Conservation (phyloP, 2,113 vertebrate species). For the Octodon degus region DNA sequence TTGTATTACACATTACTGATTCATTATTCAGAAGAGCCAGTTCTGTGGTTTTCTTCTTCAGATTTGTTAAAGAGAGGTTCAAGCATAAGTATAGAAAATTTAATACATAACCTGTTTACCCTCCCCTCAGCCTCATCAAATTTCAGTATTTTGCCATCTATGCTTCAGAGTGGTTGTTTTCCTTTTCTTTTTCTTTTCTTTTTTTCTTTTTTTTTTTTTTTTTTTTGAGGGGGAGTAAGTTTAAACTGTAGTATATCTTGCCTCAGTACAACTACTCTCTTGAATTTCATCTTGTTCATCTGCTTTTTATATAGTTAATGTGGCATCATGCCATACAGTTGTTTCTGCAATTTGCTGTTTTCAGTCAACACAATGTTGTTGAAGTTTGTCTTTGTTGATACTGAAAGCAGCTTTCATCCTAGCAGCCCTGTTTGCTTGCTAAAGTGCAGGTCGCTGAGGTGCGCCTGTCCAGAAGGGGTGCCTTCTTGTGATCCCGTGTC, state of each 20-base stretch:
- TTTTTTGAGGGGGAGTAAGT: background rate
- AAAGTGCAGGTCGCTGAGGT: background rate
- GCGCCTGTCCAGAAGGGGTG: background rate
- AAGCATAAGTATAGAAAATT: background rate
- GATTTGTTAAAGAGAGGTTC: background rate
- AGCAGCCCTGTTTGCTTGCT: background rate
- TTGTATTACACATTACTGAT: background rate
- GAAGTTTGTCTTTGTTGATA: background rate
- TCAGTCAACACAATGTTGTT: background rate
- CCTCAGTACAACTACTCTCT: background rate
- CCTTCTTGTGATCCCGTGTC: background rate
- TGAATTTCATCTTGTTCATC: background rate
- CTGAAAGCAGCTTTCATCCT: background rate
- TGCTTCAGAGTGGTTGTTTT: background rate
- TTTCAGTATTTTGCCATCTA: background rate
- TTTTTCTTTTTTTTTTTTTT: background rate
- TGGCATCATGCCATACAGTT: background rate
- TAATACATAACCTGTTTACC: background rate
- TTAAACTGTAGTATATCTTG: background rate
- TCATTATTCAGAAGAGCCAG: background rate
- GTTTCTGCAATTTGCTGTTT: background rate
- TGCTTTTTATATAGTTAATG: background rate
- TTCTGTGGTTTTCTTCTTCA: conserved; percentile 29
- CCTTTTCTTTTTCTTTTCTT: background rate
- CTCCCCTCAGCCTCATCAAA: background rate